Evolutionary conservation across 1,140 invertebrate genomes (phyloP).

Genomic region (Centruroides sculpturatus): DNA sequence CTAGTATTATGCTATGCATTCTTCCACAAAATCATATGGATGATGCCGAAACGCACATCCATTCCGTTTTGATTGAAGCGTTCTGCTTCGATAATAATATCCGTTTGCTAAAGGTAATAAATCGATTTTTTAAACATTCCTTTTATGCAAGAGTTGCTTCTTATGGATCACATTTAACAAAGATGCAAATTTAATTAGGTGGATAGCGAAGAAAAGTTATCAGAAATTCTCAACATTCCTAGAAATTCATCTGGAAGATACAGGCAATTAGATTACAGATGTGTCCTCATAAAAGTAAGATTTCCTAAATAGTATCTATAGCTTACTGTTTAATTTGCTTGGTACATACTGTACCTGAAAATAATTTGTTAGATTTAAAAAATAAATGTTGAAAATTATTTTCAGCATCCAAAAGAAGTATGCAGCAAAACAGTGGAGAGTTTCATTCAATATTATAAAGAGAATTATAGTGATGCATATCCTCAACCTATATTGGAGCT

Average conservation of each 20-base stretch:
- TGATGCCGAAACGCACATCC: neutral
- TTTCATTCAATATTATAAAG: neutral
- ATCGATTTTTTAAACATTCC: too few species aligned
- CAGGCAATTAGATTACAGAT: too few species aligned
- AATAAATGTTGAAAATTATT: neutral
- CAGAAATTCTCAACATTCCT: neutral
- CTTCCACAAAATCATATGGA: neutral
- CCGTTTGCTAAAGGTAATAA: neutral
- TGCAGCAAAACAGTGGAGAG: neutral
- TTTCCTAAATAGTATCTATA: too few species aligned
- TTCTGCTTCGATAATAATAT: neutral
- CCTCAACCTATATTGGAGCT: neutral
- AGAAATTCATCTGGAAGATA: too few species aligned
- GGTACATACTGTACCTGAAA: too few species aligned
- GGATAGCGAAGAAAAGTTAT: neutral
- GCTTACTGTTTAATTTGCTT: too few species aligned
- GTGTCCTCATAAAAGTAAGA: too few species aligned
- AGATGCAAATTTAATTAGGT: neutral
- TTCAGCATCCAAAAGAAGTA: neutral
- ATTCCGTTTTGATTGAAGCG: neutral
- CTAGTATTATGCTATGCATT: neutral
- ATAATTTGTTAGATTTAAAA: too few species aligned
- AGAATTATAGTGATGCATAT: neutral
- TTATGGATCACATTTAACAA: too few species aligned
- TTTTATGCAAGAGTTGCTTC: too few species aligned